A percentile compares a stretch with the other conserved stretches of the same genome.
These are phyloP conservation scores for Sternotherus odoratus DNA, from an alignment of 2,797 vertebrate species.

Conservation along the genomic window DNA sequence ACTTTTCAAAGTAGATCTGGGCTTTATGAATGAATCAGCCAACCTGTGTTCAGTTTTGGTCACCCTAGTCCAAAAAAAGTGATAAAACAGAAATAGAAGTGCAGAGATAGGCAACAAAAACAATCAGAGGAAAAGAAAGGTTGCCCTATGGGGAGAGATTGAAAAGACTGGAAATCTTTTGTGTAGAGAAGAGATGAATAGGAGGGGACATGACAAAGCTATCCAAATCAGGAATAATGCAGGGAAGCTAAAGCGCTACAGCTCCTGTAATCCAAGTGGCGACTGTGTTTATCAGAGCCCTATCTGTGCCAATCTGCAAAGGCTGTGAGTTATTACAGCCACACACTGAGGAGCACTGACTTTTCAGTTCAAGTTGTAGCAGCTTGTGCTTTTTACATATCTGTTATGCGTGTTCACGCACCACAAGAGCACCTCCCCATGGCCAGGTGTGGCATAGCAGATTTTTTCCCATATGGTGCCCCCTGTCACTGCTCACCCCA, in stretches of 20 bases:
- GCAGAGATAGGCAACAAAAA: conserved; percentile 16
- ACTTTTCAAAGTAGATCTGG: background rate
- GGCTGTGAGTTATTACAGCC: background rate
- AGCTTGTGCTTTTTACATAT: background rate
- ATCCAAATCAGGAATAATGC: background rate
- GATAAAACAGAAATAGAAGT: background rate
- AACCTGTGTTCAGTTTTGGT: background rate
- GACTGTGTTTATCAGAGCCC: background rate
- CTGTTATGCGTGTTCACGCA: background rate
- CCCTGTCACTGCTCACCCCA: too few species aligned
- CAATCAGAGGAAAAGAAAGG: background rate
- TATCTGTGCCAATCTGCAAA: fast-evolving
- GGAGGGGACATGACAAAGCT: background rate
- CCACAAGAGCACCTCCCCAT: background rate
- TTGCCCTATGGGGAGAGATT: background rate
- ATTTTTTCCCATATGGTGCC: too few species aligned
- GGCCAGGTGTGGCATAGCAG: too few species aligned
- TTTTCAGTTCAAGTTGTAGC: background rate
- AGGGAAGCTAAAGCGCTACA: conserved; percentile 26
- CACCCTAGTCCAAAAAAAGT: background rate
- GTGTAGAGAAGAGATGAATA: background rate
- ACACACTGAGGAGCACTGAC: background rate
- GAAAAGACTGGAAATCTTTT: background rate
- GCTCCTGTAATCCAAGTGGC: background rate
- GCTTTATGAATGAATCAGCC: conserved; percentile 25